Percentiles rank a stretch among this genome's conserved stretches.
These are phyloP conservation scores for Drosophila neocordata DNA, from an alignment of 1,140 invertebrate genomes.

Conservation along the genomic window DNA sequence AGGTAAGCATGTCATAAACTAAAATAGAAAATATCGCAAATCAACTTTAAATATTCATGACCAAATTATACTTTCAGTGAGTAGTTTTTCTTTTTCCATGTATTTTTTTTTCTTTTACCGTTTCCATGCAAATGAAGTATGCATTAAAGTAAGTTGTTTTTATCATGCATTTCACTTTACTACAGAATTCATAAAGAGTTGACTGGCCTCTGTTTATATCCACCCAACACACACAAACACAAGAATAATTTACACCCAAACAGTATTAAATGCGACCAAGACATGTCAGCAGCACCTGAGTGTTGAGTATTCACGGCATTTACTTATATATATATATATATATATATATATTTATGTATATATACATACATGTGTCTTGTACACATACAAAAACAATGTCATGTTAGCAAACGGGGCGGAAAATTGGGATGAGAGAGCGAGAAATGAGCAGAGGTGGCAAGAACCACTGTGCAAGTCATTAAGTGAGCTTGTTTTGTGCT, in stretches of 20 bases:
- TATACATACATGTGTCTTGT: too few relatives aligned
- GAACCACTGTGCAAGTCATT: constrained; percentile 67
- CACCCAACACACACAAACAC: not conserved
- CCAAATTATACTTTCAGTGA: not conserved
- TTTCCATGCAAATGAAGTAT: constrained; percentile 42
- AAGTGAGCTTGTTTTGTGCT: constrained; percentile 77
- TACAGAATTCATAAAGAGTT: constrained; percentile 49
- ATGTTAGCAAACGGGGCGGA: constrained; percentile 18
- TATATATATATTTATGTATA: too few relatives aligned
- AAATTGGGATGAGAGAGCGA: not conserved
- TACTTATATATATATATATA: constrained; percentile 20
- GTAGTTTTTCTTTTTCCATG: not conserved
- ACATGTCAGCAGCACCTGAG: constrained; percentile 60
- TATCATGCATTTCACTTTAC: constrained; percentile 26
- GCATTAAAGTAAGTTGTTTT: constrained; percentile 43
- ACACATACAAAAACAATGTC: constrained; percentile 55
- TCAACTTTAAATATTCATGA: constrained; percentile 3
- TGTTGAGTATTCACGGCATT: constrained; percentile 27
- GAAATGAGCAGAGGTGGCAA: constrained; percentile 4
- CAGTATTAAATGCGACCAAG: constrained; percentile 64
- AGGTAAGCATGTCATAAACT: not conserved
- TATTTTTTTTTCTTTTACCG: constrained; percentile 13
- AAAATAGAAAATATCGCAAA: not conserved
- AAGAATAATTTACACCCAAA: constrained; percentile 41
- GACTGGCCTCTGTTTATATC: constrained; percentile 59